Percentiles rank a stretch among this genome's conserved stretches.
phyloP scores from a whole-genome alignment of 2,888 invertebrate genomes.

The Lepidochitona cinerea region DNA sequence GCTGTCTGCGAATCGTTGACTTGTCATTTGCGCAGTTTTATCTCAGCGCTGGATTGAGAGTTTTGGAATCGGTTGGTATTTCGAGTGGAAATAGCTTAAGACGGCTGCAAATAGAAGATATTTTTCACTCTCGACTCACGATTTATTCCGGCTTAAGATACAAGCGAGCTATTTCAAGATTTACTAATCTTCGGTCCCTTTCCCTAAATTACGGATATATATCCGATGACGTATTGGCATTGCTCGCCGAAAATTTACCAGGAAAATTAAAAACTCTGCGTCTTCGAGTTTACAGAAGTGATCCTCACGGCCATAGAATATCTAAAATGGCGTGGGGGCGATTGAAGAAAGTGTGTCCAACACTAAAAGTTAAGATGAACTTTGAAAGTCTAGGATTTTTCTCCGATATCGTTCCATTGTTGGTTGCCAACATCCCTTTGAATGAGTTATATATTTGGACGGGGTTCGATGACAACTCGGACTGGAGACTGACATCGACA shows the following conservation, averaged over 20 bases:
- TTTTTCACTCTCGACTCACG: slow-evolving; percentile 49
- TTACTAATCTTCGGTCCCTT: slow-evolving; percentile 46
- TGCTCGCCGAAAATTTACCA: slow-evolving; percentile 38
- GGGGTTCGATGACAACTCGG: slow-evolving; percentile 51
- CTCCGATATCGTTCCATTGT: slow-evolving; percentile 40
- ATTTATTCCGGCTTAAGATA: slow-evolving; percentile 42
- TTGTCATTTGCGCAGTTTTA: slow-evolving; percentile 45
- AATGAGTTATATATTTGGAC: slow-evolving; percentile 57
- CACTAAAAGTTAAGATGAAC: slow-evolving; percentile 47
- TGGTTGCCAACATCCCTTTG: slow-evolving; percentile 49
- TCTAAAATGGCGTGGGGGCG: slow-evolving; percentile 41
- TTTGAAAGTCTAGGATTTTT: slow-evolving; percentile 51
- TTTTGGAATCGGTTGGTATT: slow-evolving; percentile 48
- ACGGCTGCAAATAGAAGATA: slow-evolving; percentile 52
- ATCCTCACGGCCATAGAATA: slow-evolving; percentile 56
- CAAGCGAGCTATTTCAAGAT: slow-evolving; percentile 36
- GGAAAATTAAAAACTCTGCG: slow-evolving; percentile 44
- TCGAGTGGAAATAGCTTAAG: slow-evolving; percentile 41
- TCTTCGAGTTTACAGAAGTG: slow-evolving; percentile 49
- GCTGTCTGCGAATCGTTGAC: slow-evolving; percentile 39
- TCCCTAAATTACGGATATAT: slow-evolving; percentile 57
- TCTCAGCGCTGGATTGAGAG: slow-evolving; percentile 39
- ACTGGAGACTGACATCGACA: slow-evolving; percentile 46
- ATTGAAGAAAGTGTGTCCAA: slow-evolving; percentile 42
- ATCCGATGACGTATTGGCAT: slow-evolving; percentile 46